phyloP scores from a whole-genome alignment of 53 echinoderm and acorn worm species.

The Echinarachnius parma region DNA sequence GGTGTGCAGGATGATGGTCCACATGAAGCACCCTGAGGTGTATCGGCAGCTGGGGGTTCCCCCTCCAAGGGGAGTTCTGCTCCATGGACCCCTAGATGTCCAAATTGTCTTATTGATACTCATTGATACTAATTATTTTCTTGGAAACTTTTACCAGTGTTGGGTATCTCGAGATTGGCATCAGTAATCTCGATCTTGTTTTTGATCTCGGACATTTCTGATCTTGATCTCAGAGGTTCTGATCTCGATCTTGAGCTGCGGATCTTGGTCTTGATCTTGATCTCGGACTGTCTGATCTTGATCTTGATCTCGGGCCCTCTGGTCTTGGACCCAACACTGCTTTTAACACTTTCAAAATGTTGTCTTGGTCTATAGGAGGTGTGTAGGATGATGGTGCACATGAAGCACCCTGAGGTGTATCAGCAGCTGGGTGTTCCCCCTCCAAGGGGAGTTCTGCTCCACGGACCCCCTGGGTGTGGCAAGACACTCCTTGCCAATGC shows the following conservation, averaged over 20 bases:
- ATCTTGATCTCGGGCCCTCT: too few species aligned
- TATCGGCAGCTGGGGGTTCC: slow-evolving; percentile 92
- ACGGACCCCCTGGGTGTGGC: slow-evolving; percentile 98
- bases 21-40: slow-evolving; percentile 93
- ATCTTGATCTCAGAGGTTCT: too few species aligned
- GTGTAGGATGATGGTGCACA: slow-evolving; percentile 88
- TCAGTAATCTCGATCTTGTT: too few species aligned
- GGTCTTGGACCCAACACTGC: too few species aligned
- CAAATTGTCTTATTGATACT: too few species aligned
- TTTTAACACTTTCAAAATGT: background rate
- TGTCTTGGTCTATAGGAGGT: slow-evolving; percentile 56
- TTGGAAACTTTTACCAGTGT: too few species aligned
- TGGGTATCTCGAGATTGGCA: too few species aligned
- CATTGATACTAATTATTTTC: too few species aligned
- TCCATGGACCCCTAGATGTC: slow-evolving; percentile 98
- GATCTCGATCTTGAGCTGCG: too few species aligned
- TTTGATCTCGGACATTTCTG: too few species aligned
- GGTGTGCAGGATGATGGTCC: slow-evolving; percentile 86
- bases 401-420: slow-evolving; percentile 95
- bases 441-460: slow-evolving; percentile 88
- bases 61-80: slow-evolving; percentile 88
- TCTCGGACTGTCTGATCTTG: too few species aligned
- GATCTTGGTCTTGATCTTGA: too few species aligned
- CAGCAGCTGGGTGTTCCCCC: slow-evolving; percentile 92
- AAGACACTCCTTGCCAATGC: slow-evolving; percentile 96